These are phyloP conservation scores for Endotricha flammealis DNA, from an alignment of 2,888 invertebrate species.

Conservation along the genomic window DNA sequence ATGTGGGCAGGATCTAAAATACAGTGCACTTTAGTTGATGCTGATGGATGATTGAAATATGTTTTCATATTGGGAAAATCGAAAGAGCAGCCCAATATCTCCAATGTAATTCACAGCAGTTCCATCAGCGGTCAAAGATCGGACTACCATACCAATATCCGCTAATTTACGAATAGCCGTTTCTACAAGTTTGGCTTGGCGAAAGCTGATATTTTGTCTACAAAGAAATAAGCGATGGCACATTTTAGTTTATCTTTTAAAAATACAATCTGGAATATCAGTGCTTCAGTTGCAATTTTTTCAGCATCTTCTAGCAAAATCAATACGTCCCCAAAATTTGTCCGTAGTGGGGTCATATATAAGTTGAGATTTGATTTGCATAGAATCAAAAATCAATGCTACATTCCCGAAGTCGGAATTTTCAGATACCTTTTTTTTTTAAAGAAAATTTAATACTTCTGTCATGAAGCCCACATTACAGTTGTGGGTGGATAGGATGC, in stretches of 20 bases:
- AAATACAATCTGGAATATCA: constrained; percentile 3
- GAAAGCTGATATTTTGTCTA: constrained; percentile 1
- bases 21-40: too few relatives aligned
- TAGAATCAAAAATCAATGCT: neutral
- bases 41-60: too few relatives aligned
- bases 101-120: constrained; percentile 3
- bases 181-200: constrained; percentile 4
- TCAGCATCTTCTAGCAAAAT: too few relatives aligned
- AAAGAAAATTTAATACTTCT: constrained; percentile 3
- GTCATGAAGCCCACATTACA: constrained; percentile 5
- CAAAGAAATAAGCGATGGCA: constrained; percentile 5
- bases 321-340: too few relatives aligned
- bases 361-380: neutral
- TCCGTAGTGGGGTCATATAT: too few relatives aligned
- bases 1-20: too few relatives aligned
- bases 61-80: too few relatives aligned
- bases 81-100: constrained; percentile 1
- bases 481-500: constrained; percentile 1
- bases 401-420: neutral
- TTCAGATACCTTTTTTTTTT: neutral
- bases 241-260: constrained; percentile 1
- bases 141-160: neutral
- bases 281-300: neutral
- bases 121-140: constrained; percentile 7
- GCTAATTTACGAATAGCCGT: neutral